Evolutionary conservation across 2,888 invertebrate genomes (phyloP).

Genomic region (Amorpha juglandis): DNA sequence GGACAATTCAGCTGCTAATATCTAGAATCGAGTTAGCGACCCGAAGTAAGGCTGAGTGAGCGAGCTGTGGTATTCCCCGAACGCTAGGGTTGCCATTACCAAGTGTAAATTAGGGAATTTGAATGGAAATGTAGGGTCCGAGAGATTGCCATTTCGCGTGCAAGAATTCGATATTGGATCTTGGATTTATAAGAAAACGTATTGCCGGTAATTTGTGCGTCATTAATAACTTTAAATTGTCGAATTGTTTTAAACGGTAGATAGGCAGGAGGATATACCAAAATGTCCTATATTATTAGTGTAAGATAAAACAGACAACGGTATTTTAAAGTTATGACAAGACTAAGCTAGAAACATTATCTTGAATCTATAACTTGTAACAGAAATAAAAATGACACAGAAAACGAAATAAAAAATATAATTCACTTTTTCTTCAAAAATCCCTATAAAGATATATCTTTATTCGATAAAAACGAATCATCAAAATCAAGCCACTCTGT

Average conservation of each 20-base stretch:
- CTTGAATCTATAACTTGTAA: too few species aligned
- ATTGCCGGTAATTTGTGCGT: conserved; percentile 20
- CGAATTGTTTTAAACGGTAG: background rate
- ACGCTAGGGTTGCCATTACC: conserved; percentile 45
- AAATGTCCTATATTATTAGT: too few species aligned
- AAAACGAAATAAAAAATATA: too few species aligned
- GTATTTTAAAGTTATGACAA: too few species aligned
- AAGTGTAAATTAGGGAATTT: conserved; percentile 56
- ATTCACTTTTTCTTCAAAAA: too few species aligned
- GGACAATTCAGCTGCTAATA: conserved; percentile 13
- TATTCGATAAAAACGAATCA: too few species aligned
- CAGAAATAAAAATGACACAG: too few species aligned
- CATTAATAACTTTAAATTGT: conserved; percentile 8
- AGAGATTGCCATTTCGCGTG: conserved; percentile 43
- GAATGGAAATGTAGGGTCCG: conserved; percentile 53
- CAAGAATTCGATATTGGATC: conserved; percentile 49
- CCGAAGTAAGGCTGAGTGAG: conserved; percentile 33
- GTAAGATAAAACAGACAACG: too few species aligned
- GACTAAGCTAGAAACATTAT: too few species aligned
- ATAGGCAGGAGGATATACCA: too few species aligned
- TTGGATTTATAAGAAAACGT: conserved; percentile 39
- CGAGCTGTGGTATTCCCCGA: conserved; percentile 37
- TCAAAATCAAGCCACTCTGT: too few species aligned
- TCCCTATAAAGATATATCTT: too few species aligned
- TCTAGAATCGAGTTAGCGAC: conserved; percentile 31